Base-by-base conservation (phyloP, 2,113 vertebrate species). In the Dicentrarchus labrax region DNA sequence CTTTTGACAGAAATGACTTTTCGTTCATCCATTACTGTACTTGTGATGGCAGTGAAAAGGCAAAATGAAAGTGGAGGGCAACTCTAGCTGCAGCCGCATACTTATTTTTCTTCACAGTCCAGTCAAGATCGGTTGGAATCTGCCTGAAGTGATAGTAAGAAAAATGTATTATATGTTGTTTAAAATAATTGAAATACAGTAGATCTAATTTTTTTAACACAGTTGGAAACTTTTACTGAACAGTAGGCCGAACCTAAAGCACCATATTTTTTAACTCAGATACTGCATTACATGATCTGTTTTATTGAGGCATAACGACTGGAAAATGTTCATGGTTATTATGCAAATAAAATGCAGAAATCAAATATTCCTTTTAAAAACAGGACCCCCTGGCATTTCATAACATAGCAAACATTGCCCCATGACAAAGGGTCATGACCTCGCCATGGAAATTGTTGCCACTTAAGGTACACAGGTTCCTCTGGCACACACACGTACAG, bases 361-460 rank as follows among this genome's bases (percentile, higher is more conserved):
- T 68, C 2, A 50, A 76, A 86, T 10, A 16, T 21, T 11, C 69
- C n/a, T 8, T 51, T 72, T 21, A 65, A 45, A 76, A 62, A 73
- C 43, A 50, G 74, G 21, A 65, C 47, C 43, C 72, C 66, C 45
- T 71, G 50, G 65, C 22, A 6, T n/a, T 85, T 74, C 68, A 43
- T 24, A 50, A 76, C 65, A 64, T 61, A 80, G 54, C 48, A 17
- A 15, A 11, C 19, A 48, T 3, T 78, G 57, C 75, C 82, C 50
- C n/a, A 15, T 43, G 67, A 65, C 68, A 76, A 76, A 86, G 60
- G 59, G 87, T 65, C 78, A 70, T 22, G 59, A 88, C 83, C 85
- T 15, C 66, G 56, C 73, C 4, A 77, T 72, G 72, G 80, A 88
- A 90, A 86, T 36, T 41, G 39, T 91, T 74, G 64, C 45, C 64